These are phyloP conservation scores for Okapia johnstoni DNA, from an alignment of 2,113 vertebrate species.

Conservation along the genomic window DNA sequence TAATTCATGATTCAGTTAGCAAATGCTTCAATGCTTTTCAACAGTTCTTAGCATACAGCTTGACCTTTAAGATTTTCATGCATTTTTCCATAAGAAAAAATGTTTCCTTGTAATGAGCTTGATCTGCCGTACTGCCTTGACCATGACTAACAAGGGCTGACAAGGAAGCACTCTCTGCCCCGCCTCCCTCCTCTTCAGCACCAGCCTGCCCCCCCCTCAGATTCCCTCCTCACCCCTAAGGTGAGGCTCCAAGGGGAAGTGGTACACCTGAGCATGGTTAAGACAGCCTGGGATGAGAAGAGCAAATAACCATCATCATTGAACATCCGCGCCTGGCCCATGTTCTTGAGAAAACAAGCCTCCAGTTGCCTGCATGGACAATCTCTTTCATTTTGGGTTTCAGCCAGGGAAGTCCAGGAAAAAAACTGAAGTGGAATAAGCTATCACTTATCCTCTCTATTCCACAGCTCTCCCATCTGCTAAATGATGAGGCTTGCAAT, in stretches of 20 bases:
- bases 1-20: constrained; percentile 71
- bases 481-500: constrained; percentile 2
- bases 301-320: neutral
- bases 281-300: neutral
- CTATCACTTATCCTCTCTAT: neutral
- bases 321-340: neutral
- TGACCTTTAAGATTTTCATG: constrained; percentile 74
- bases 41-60: constrained; percentile 66
- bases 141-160: constrained; percentile 59
- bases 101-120: constrained; percentile 66
- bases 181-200: neutral
- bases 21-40: constrained; percentile 68
- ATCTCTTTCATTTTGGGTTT: neutral
- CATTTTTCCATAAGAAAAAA: constrained; percentile 67
- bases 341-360: neutral
- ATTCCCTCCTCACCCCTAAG: neutral
- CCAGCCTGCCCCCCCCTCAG: neutral
- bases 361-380: neutral
- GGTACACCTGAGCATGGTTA: neutral
- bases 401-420: neutral
- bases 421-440: neutral
- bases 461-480: neutral
- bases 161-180: neutral
- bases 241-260: neutral
- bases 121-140: constrained; percentile 26